Conservation (phyloP, 2,113 vertebrate genomes). For the Orthonyx spaldingii region DNA sequence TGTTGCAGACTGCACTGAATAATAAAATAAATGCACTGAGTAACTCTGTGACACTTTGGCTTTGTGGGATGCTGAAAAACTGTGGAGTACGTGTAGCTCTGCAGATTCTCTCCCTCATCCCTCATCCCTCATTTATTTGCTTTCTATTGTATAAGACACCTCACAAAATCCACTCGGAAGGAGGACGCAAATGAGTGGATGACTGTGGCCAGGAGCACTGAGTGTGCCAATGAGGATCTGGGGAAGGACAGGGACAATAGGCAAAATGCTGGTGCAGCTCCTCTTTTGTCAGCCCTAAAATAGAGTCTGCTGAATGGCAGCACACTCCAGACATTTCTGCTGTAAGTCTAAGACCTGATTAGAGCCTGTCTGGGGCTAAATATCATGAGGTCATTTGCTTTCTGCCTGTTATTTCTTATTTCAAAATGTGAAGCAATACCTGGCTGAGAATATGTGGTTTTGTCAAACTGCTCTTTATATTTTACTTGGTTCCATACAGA, state of each 20-base stretch:
- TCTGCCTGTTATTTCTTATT: not conserved
- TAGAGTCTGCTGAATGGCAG: not conserved
- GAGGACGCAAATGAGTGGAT: not conserved
- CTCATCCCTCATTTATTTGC: not conserved
- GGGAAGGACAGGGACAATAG: not conserved
- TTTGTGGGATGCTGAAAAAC: not conserved
- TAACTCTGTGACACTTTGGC: not conserved
- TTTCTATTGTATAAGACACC: not conserved
- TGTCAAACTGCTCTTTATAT: not conserved
- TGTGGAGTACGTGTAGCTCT: rapidly evolving
- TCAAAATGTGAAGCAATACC: not conserved
- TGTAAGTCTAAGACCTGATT: not conserved
- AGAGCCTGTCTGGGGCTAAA: not conserved
- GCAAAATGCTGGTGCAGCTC: not conserved
- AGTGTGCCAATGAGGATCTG: not conserved
- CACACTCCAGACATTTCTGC: not conserved
- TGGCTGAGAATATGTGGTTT: not conserved
- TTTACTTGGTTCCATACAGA: not conserved
- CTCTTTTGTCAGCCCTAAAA: not conserved
- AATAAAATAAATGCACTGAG: not conserved
- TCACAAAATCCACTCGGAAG: not conserved
- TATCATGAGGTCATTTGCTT: not conserved
- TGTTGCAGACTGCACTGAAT: not conserved
- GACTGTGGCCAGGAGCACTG: not conserved
- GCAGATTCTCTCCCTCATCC: not conserved